phyloP scores from a whole-genome alignment of 2,797 vertebrate genomes.

The Spinibarbus caldwelli region DNA sequence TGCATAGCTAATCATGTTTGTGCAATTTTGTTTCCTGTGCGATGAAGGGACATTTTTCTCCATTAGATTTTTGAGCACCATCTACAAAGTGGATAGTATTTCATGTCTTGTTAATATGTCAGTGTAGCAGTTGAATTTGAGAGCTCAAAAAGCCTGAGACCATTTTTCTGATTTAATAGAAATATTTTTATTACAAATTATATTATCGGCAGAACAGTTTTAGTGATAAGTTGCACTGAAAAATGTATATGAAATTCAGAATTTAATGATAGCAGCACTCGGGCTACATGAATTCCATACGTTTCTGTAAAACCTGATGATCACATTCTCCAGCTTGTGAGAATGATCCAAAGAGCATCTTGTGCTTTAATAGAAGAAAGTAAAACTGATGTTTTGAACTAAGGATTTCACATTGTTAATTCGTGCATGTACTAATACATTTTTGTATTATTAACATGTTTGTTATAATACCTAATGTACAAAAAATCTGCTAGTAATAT shows the following conservation, averaged over 20 bases:
- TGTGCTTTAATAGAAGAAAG: not conserved
- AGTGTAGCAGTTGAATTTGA: not conserved
- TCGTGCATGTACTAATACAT: not conserved
- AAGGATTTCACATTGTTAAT: not conserved
- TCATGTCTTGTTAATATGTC: conserved; percentile 13
- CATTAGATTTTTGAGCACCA: not conserved
- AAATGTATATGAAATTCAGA: not conserved
- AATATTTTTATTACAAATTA: conserved; percentile 7
- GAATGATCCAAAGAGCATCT: not conserved
- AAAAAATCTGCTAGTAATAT: too few species aligned
- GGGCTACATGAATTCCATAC: not conserved
- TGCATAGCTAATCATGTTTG: conserved; percentile 38
- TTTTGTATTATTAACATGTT: not conserved
- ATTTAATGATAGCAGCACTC: not conserved
- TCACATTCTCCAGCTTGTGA: not conserved
- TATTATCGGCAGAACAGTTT: not conserved
- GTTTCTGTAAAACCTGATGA: not conserved
- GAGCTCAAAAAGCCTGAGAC: not conserved
- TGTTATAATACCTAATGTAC: too few species aligned
- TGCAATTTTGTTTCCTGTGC: conserved; percentile 27
- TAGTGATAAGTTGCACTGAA: not conserved
- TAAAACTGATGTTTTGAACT: not conserved
- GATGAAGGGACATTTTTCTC: conserved; percentile 30
- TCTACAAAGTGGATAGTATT: conserved; percentile 11
- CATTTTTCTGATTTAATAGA: conserved; percentile 13